A percentile compares a stretch with the other conserved stretches of the same genome.
Evolutionary conservation across 1,140 invertebrate genomes (phyloP).

Genomic region (Achroia grisella): DNA sequence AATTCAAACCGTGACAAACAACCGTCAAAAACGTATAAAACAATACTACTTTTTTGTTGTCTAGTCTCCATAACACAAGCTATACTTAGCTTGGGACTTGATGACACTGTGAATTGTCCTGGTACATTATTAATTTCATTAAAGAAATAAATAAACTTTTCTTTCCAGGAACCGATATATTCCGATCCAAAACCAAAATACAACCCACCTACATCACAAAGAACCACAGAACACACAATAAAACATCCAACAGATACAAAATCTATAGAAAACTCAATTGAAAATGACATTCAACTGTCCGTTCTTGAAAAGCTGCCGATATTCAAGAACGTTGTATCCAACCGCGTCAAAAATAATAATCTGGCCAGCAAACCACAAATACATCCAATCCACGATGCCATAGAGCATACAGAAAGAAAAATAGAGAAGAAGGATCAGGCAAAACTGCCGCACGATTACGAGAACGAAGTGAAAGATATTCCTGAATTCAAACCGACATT

Average conservation of each 20-base stretch:
- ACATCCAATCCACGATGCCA: constrained; percentile 48
- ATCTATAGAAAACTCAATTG: constrained; percentile 16
- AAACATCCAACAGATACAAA: constrained; percentile 1
- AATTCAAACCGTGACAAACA: too few species aligned
- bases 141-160: neutral
- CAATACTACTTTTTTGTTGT: too few species aligned
- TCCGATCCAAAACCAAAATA: constrained; percentile 20
- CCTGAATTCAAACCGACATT: constrained; percentile 51
- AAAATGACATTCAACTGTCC: constrained; percentile 33
- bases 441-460: constrained; percentile 11
- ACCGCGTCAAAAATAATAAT: constrained; percentile 36
- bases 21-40: too few species aligned
- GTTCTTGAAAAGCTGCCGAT: constrained; percentile 49
- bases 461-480: constrained; percentile 8
- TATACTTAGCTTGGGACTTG: too few species aligned
- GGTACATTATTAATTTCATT: too few species aligned
- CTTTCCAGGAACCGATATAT: constrained; percentile 43
- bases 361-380: constrained; percentile 45
- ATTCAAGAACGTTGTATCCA: constrained; percentile 50
- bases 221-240: constrained; percentile 7
- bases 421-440: constrained; percentile 62
- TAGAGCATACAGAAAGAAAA: constrained; percentile 44
- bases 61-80: too few species aligned
- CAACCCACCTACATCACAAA: constrained; percentile 6
- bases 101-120: too few species aligned